Conservation (phyloP, 2,797 vertebrate species). For the Pagetopsis macropterus region DNA sequence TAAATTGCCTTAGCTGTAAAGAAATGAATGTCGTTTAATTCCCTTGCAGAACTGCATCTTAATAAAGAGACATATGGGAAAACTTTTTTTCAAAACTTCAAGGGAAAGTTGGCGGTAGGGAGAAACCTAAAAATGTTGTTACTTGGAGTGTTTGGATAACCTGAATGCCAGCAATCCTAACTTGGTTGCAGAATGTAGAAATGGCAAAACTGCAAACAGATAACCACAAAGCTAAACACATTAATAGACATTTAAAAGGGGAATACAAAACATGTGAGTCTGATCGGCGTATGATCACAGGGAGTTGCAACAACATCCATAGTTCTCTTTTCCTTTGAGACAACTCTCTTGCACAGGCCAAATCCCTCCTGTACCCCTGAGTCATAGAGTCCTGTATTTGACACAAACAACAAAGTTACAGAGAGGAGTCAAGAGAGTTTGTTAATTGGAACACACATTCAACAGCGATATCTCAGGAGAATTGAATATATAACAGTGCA, state of each 20-base stretch:
- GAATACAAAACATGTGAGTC: conserved; percentile 17
- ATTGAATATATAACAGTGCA: conserved; percentile 33
- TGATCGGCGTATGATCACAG: conserved; percentile 12
- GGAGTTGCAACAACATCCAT: conserved; percentile 22
- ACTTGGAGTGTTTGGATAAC: no score
- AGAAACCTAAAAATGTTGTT: not conserved
- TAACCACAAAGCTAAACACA: not conserved
- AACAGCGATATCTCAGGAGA: conserved; percentile 47
- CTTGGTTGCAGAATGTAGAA: not conserved
- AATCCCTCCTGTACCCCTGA: conserved; percentile 40
- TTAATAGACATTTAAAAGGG: conserved; percentile 8
- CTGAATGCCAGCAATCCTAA: not conserved
- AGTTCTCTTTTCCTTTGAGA: conserved; percentile 50
- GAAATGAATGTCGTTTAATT: conserved; percentile 29
- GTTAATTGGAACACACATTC: conserved; percentile 63
- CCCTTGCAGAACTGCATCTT: conserved; percentile 21
- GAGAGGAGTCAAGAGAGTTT: conserved; percentile 42
- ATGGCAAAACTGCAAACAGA: not conserved
- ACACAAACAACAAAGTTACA: conserved; percentile 59
- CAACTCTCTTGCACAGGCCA: conserved; percentile 16
- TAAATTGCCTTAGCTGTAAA: conserved; percentile 37
- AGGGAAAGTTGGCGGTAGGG: conserved; percentile 2
- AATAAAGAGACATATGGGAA: conserved; percentile 41
- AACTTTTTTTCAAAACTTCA: conserved; percentile 29
- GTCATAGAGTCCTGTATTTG: conserved; percentile 50